Conservation (phyloP, 2,113 vertebrate genomes). For the Colossoma macropomum region DNA sequence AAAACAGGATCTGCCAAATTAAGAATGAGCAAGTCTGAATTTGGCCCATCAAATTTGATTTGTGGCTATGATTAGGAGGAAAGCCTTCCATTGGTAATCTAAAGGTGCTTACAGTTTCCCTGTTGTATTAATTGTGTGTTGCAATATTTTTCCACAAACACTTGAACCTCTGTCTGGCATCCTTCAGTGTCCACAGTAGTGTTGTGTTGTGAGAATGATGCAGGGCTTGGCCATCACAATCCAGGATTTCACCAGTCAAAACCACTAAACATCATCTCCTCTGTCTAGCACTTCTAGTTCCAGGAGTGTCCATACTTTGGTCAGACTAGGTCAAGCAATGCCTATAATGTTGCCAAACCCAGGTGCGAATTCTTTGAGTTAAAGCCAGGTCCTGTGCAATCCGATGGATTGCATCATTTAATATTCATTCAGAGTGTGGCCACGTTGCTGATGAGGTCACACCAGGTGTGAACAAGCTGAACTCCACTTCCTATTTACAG, state of each 20-base stretch:
- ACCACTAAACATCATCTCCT: not conserved
- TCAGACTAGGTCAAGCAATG: not conserved
- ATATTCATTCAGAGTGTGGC: not conserved
- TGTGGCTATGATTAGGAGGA: slow-evolving; percentile 5
- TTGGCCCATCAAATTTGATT: no score
- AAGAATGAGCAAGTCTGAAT: slow-evolving; percentile 18
- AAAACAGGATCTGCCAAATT: slow-evolving; percentile 11
- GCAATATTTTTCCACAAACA: not conserved
- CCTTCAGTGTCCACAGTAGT: not conserved
- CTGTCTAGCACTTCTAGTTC: slow-evolving; percentile 21
- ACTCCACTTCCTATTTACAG: slow-evolving; percentile 1
- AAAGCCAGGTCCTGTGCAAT: not conserved
- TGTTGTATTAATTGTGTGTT: not conserved
- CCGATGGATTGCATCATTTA: not conserved
- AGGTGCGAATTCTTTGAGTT: slow-evolving; percentile 25
- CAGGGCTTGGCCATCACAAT: not conserved
- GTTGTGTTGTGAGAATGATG: not conserved
- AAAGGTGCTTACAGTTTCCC: not conserved
- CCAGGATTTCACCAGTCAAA: not conserved
- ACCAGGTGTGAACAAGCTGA: slow-evolving; percentile 15
- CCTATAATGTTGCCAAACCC: slow-evolving; percentile 26
- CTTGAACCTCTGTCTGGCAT: not conserved
- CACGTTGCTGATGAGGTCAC: slow-evolving; percentile 21
- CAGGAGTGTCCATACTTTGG: not conserved
- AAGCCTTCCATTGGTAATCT: slow-evolving; percentile 8